A percentile compares a stretch with the other conserved stretches of the same genome.
Evolutionary conservation across 2,797 vertebrate species (phyloP).

Genomic region (Aratinga solstitialis): DNA sequence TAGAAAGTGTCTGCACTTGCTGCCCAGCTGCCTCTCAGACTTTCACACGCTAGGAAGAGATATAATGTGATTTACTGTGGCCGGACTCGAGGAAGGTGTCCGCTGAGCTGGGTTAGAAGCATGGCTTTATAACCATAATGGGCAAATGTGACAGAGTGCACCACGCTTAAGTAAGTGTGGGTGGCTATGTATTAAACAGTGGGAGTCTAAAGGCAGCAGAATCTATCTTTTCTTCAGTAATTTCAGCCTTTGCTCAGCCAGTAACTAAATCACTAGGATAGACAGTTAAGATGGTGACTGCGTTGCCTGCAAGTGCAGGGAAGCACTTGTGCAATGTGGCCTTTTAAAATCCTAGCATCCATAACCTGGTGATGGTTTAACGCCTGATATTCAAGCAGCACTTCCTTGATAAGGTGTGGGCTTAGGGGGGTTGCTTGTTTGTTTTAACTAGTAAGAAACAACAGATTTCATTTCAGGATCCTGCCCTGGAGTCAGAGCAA

Average conservation of each 20-base stretch:
- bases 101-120: neutral
- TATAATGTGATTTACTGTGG: neutral
- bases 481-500: neutral
- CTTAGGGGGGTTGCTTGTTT: neutral
- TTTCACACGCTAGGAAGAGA: neutral
- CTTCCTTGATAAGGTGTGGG: neutral
- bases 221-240: neutral
- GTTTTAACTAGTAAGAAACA: neutral
- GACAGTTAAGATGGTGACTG: constrained; percentile 10
- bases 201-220: neutral
- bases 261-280: neutral
- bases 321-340: neutral
- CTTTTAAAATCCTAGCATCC: neutral
- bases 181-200: neutral
- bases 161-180: neutral
- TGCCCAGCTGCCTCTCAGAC: neutral
- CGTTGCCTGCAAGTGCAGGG: neutral
- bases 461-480: neutral
- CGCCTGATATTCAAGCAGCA: neutral
- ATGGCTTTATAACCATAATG: neutral
- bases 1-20: neutral
- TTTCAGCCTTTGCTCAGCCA: neutral
- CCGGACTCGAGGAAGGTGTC: neutral
- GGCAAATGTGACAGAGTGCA: neutral
- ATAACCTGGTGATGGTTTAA: neutral